Conservation (phyloP, 2,888 invertebrate genomes). For the Nematopogon swammerdamellus region DNA sequence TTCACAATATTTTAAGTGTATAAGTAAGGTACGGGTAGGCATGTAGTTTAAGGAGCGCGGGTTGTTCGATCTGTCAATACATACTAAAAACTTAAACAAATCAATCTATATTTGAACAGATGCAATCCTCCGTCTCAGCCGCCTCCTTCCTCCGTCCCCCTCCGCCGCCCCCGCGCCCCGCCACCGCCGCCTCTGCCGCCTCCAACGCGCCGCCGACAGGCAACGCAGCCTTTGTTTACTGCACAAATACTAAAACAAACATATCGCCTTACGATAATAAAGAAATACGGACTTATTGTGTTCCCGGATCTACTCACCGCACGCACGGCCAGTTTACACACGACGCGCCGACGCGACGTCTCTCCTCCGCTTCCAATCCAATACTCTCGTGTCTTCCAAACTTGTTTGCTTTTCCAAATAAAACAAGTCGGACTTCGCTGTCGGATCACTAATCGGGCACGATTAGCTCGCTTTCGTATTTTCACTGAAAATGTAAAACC, state of each 20-base stretch:
- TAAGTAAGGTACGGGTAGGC: too few relatives aligned
- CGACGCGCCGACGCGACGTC: too few relatives aligned
- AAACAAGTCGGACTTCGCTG: too few relatives aligned
- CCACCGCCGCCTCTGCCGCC: constrained; percentile 20
- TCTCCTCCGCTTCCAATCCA: too few relatives aligned
- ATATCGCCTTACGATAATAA: not conserved
- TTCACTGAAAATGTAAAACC: too few relatives aligned
- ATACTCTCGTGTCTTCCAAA: too few relatives aligned
- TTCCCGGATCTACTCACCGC: not conserved
- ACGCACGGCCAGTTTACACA: not conserved
- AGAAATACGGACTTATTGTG: not conserved
- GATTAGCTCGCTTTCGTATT: too few relatives aligned
- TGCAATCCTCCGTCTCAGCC: constrained; percentile 14
- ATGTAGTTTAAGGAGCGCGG: not conserved
- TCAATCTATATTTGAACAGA: constrained; percentile 31
- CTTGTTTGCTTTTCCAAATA: too few relatives aligned
- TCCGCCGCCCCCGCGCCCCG: constrained; percentile 11
- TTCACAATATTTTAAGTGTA: too few relatives aligned
- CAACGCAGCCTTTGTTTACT: not conserved
- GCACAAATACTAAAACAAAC: constrained; percentile 1
- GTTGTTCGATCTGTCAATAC: constrained; percentile 34
- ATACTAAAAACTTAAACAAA: constrained; percentile 34
- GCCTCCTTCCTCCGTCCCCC: constrained; percentile 25
- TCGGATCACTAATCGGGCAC: too few relatives aligned
- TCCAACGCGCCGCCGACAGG: constrained; percentile 6